Base-by-base conservation (phyloP, 1,140 invertebrate species). In the Euura lappo region DNA sequence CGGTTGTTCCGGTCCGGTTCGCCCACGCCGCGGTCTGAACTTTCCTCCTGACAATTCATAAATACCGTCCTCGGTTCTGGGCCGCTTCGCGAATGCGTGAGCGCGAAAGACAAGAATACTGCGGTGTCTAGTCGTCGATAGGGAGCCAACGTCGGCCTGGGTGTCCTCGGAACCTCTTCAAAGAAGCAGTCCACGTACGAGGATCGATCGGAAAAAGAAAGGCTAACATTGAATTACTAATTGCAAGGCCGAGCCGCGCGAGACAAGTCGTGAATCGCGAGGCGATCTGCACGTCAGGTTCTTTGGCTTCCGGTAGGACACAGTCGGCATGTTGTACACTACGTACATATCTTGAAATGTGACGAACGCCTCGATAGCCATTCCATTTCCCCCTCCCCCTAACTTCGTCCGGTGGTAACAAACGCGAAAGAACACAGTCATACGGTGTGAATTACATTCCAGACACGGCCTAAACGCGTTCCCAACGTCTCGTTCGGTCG, bases 401-500 rank as follows among this genome's bases (percentile, higher is more conserved):
- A 0, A 28, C 28, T 28, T 28, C 28, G 2, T 60, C 51, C 8
- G 13, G 51, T n/a, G 10, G 3, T 60, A 11, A n/a, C 13, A 8
- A n/a, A n/a, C 51, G 51, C 8, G 5, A 60, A 60, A 28, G 13
- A n/a, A 60, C 51, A 60, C 13, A 60, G 51, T 60, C 8, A 60
- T n/a, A n/a, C 51, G 51, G 83, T 83, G 83, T 84, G 82, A 85
- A 85, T 85, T 84, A 84, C 80, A 84, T 84, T 84, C 83, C 78
- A 78, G 84, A 85, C 81, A 83, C 84, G 82, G 78, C 68, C 80
- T 83, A 82, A 80, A 77, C 81, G 77, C 78, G 78, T 66, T 69
- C 71, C 44, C 78, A 70, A 79, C 82, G 79, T 80, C 78, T 69
- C 71, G 71, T 68, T 75, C 70, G 74, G 74, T 71, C 73, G 77